Percentiles rank a stretch among this genome's conserved stretches.
These are phyloP conservation scores for Protobothrops flavoviridis DNA, from an alignment of 2,113 vertebrate species.

Conservation along the genomic window DNA sequence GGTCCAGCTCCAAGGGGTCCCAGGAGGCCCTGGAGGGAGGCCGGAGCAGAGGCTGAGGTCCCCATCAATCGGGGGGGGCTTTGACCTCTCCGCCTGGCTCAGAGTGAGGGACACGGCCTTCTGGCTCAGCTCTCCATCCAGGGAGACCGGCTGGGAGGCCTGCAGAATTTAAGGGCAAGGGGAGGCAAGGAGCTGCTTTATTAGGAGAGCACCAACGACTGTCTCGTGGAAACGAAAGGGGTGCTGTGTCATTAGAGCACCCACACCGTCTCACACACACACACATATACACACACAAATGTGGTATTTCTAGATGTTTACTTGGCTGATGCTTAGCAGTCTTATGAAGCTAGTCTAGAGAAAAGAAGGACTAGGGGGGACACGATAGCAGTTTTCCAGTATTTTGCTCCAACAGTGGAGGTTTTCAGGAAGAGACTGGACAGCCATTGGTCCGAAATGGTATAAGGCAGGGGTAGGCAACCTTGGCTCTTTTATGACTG, in stretches of 20 bases:
- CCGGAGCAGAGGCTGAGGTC: not conserved
- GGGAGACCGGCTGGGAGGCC: not conserved
- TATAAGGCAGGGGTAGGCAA: too few relatives aligned
- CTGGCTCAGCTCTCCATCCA: not conserved
- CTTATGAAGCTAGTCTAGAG: not conserved
- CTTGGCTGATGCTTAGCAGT: not conserved
- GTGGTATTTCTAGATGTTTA: not conserved
- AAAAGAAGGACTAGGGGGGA: rapidly evolving
- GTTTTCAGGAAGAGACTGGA: not conserved
- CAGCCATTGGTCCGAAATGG: too few relatives aligned
- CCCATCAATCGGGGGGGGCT: not conserved
- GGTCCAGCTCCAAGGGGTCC: not conserved
- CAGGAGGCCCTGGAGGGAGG: not conserved
- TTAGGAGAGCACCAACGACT: not conserved
- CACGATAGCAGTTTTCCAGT: not conserved
- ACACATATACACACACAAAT: not conserved
- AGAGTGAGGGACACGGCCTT: rapidly evolving
- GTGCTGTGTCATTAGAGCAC: too few relatives aligned
- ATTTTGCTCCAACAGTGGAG: not conserved
- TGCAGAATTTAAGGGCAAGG: not conserved
- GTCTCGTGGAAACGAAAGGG: not conserved
- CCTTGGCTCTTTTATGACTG: too few relatives aligned
- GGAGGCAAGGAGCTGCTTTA: not conserved
- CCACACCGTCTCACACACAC: not conserved
- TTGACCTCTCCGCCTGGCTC: not conserved